Base-by-base conservation (phyloP, 2,797 vertebrate species). In the Amblyopsis hoosieri region DNA sequence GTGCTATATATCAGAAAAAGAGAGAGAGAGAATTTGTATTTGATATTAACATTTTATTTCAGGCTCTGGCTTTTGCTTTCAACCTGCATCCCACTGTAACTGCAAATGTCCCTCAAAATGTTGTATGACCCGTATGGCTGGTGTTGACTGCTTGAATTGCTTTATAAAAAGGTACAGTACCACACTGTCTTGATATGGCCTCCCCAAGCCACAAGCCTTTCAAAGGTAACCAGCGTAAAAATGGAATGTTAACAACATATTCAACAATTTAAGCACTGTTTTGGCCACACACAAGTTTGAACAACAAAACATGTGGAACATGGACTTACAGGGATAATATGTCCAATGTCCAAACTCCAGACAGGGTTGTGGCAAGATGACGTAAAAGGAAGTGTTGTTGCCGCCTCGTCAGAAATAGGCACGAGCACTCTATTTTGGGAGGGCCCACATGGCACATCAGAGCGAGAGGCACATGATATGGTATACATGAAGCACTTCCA, bases 141-240 rank as follows among this genome's bases (percentile, higher is more conserved):
- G 57, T 49, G 46, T 15, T 60, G 57, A 60, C 47, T 33, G 46
- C 45, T 60, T 60, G 19, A 60, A 19, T 60, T 19, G 57, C 57
- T 60, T 60, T 60, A 19, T 60, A 48, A 59, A 59, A 19, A 59
- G 45, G 57, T 6, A 2, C 19, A 19, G 19, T 19, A 49, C 19
- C 23, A 45, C 58, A 60, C 46, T 49, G 13, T 60, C 46, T 48
- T 11, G 46, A 59, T 48, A 59, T n/a, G 57, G 13, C 12, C 12
- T 49, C 57, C 57, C 19, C 45, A 59, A 31, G 45, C 57, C 12
- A 47, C 17, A 9, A 48, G 45, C 46, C 23, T 49, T 49, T 59
- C 19, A 19, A 49, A 19, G 17, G 45, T 46, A 47, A 59, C 46
- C 57, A 48, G 57, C 12, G 46, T 58, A 23, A 58, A 58, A 12